A percentile compares a stretch with the other conserved stretches of the same genome.
Evolutionary conservation across 2,113 vertebrate genomes (phyloP).

Genomic region (Xenopus borealis): DNA sequence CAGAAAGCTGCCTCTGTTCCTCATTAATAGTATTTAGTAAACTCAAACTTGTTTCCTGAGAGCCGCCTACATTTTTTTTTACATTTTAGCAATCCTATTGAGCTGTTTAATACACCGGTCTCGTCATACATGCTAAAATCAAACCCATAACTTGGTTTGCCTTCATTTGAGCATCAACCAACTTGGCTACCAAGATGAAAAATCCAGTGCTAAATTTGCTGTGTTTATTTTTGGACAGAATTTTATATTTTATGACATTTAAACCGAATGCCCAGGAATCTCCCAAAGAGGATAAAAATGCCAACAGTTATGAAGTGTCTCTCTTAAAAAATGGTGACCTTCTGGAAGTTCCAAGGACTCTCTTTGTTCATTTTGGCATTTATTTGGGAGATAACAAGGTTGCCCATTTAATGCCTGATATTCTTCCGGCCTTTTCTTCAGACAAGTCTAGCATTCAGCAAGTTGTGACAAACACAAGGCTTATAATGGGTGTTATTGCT

Average conservation of each 20-base stretch:
- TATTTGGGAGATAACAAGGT: constrained; percentile 87
- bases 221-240: constrained; percentile 76
- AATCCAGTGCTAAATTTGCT: constrained; percentile 70
- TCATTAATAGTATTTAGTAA: constrained; percentile 17
- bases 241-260: constrained; percentile 72
- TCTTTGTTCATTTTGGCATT: constrained; percentile 89
- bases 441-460: constrained; percentile 63
- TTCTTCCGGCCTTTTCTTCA: constrained; percentile 74
- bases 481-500: constrained; percentile 81
- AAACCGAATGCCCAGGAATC: constrained; percentile 54
- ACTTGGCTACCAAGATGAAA: constrained; percentile 57
- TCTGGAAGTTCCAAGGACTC: constrained; percentile 83
- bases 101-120: constrained; percentile 31
- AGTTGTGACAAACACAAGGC: constrained; percentile 83
- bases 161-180: constrained; percentile 21
- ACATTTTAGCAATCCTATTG: constrained; percentile 23
- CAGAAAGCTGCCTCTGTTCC: constrained; percentile 5
- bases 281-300: constrained; percentile 40
- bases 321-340: constrained; percentile 79
- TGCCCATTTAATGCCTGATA: constrained; percentile 92
- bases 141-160: constrained; percentile 28
- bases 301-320: constrained; percentile 53
- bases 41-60: constrained; percentile 26
- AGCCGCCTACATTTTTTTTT: constrained; percentile 16
- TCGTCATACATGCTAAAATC: constrained; percentile 32